Evolutionary conservation across 37 sponge, comb jelly and placozoan genomes (phyloP), one percentile per base, ranked within the genome.

Genomic region (Spongilla lacustris): DNA sequence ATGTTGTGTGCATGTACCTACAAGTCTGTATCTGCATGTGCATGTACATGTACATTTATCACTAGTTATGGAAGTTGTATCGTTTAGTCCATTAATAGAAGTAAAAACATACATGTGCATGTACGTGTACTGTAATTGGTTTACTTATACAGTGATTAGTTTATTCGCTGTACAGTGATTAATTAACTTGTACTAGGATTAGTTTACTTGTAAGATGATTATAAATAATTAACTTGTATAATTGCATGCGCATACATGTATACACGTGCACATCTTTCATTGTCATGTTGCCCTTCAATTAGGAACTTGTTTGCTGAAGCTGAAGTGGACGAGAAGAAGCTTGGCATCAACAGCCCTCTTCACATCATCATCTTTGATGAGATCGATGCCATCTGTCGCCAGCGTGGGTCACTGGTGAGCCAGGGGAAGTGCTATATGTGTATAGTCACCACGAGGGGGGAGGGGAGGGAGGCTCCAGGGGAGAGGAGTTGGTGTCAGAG

Each of bases 341-440:
- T 92, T 85, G 98, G 96, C 5, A 81, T 83, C 31, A 90, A 90
- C 90, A 97, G 98, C 83, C 91, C 93, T 38, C 86, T 99, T 14
- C 99, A 99, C 86, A 99, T 99, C 78, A 99, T 99, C 75, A 99
- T 99, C 73, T 97, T 99, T 93, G 99, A 99, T 86, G 99, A 99
- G 83, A 90, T 99, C 46, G 99, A 99, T 83, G 99, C 99, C 36
- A 99, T 99, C 73, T 99, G 99, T 75, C 92, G 94, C n/a, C 88
- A 91, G 79, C 81, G 99, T 84, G 99, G 99, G 27, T 85, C 98
- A 17, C 76, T 94, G 70, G 91, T 85, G 77, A 88, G 87, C 25
- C 23, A 66, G 3, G 4, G 32, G 75, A 10, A 68, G 58, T n/a
- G n/a, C 33, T 80, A 11, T 80, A 17, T 3, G 67, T 8, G 4